phyloP scores from a whole-genome alignment of 2,888 invertebrate species.

The Drosophila pseudotakahashii region DNA sequence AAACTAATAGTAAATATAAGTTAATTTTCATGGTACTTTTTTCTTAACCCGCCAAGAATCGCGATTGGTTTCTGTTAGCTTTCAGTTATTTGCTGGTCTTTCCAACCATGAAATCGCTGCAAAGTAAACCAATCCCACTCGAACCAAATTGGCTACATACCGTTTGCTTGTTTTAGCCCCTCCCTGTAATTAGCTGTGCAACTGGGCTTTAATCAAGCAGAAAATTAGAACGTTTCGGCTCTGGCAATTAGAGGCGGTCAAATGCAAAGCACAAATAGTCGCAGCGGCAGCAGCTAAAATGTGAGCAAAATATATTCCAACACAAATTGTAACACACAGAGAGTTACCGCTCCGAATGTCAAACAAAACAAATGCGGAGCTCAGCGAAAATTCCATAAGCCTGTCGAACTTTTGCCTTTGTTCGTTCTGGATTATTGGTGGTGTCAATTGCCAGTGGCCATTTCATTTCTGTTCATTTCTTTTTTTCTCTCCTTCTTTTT shows the following conservation, averaged over 20 bases:
- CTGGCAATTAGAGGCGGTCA: conserved; percentile 62
- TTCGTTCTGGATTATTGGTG: conserved; percentile 62
- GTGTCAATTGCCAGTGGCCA: conserved; percentile 79
- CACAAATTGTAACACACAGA: conserved; percentile 25
- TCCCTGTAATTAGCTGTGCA: conserved; percentile 40
- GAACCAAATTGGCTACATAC: conserved; percentile 24
- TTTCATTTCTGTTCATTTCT: conserved; percentile 43
- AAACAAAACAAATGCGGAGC: conserved; percentile 69
- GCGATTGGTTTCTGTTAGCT: neutral
- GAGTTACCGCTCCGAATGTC: conserved; percentile 20
- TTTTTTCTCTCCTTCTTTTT: conserved; percentile 13
- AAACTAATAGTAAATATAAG: no score
- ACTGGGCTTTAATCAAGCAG: conserved; percentile 67
- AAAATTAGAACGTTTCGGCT: conserved; percentile 69
- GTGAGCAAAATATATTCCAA: conserved; percentile 19
- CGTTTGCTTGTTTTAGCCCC: conserved; percentile 22
- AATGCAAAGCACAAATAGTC: conserved; percentile 43
- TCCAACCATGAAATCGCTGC: conserved; percentile 1
- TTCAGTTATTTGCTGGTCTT: neutral
- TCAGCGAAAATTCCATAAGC: conserved; percentile 65
- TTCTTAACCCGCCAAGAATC: no score
- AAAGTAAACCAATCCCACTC: conserved; percentile 32
- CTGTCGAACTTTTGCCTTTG: conserved; percentile 55
- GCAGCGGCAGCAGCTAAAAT: conserved; percentile 17
- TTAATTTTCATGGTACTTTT: no score